phyloP scores from a whole-genome alignment of 2,888 invertebrate genomes.

The Serrognathus titanus region DNA sequence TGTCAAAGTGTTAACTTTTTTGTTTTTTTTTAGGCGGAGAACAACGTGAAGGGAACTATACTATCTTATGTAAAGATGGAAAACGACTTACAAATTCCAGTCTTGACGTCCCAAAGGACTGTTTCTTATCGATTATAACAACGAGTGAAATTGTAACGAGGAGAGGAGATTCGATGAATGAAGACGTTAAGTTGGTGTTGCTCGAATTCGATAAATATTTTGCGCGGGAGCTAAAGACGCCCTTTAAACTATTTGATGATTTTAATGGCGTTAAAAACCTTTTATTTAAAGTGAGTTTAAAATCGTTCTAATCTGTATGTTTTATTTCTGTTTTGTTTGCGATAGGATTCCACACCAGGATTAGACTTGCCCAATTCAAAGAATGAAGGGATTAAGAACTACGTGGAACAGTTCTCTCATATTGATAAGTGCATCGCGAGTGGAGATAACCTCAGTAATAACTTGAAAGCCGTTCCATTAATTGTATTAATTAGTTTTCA shows the following conservation, averaged over 20 bases:
- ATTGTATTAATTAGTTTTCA: too few species aligned
- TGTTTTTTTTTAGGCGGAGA: too few species aligned
- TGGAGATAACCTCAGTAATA: background rate
- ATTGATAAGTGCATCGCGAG: constrained; percentile 42
- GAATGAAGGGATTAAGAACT: constrained; percentile 53
- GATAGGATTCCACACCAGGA: constrained; percentile 56
- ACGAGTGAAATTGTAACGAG: constrained; percentile 60
- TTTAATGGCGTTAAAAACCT: constrained; percentile 55
- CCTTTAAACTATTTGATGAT: constrained; percentile 57
- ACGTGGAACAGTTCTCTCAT: constrained; percentile 55
- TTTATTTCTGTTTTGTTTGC: constrained; percentile 10
- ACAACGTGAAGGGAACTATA: constrained; percentile 39
- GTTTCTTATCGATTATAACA: constrained; percentile 57
- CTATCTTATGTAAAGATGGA: constrained; percentile 61
- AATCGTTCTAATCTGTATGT: background rate
- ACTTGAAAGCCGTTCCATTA: too few species aligned
- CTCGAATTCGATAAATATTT: constrained; percentile 37
- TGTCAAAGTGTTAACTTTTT: too few species aligned
- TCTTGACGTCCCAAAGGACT: constrained; percentile 53
- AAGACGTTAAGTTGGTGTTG: constrained; percentile 34
- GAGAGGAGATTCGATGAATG: constrained; percentile 38
- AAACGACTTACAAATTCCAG: constrained; percentile 52
- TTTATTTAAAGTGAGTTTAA: constrained; percentile 54
- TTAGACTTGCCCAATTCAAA: constrained; percentile 49
- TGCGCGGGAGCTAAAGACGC: constrained; percentile 45